Evolutionary conservation across 2,113 vertebrate species (phyloP).

Genomic region (Leiothrix lutea): DNA sequence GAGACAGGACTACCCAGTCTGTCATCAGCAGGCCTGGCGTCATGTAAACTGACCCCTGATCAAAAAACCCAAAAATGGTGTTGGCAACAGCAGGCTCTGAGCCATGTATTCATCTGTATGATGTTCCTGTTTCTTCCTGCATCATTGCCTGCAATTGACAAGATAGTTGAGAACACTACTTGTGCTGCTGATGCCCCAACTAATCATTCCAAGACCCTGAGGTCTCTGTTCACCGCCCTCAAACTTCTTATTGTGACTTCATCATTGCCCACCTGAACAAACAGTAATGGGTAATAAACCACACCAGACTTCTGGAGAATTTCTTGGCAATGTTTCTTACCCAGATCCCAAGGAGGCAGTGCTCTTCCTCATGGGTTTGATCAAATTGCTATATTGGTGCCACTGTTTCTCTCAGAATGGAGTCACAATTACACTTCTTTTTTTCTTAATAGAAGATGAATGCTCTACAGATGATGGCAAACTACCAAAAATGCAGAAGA

Average conservation of each 20-base stretch:
- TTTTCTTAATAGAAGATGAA: neutral
- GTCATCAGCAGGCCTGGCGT: neutral
- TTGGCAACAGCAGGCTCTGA: neutral
- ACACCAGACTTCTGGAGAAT: neutral
- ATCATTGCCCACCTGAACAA: neutral
- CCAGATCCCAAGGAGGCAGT: neutral
- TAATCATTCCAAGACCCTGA: neutral
- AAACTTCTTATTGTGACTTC: neutral
- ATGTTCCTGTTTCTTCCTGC: neutral
- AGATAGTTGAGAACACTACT: neutral
- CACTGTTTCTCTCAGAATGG: neutral
- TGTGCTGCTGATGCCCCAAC: neutral
- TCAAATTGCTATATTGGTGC: neutral
- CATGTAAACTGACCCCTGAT: neutral
- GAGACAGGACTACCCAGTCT: neutral
- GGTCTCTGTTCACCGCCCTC: neutral
- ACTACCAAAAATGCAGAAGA: neutral
- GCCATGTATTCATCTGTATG: neutral
- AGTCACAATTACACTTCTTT: neutral
- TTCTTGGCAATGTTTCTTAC: neutral
- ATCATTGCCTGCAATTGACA: neutral
- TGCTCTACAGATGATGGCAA: neutral
- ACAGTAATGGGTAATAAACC: neutral
- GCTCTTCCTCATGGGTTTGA: neutral
- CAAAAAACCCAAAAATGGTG: neutral